A percentile compares a stretch with the other conserved stretches of the same genome.
These are phyloP conservation scores for Agapornis roseicollis DNA, from an alignment of 2,113 vertebrate species.

Conservation along the genomic window DNA sequence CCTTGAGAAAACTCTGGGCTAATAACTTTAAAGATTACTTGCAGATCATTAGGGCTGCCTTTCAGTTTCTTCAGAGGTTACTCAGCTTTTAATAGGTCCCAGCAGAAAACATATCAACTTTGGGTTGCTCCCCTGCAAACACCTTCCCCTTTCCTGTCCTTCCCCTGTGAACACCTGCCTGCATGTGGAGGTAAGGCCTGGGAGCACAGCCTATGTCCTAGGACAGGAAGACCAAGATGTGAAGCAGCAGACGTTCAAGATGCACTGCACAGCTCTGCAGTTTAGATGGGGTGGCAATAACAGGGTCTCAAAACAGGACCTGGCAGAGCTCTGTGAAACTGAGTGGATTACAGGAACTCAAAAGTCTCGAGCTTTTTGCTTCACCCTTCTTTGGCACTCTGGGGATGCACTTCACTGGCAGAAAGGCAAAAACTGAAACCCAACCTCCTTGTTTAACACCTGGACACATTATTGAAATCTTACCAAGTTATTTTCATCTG, in stretches of 20 bases:
- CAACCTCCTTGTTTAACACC: background rate
- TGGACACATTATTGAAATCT: background rate
- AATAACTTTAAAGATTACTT: background rate
- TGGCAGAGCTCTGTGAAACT: background rate
- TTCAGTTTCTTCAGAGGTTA: background rate
- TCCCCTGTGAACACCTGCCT: background rate
- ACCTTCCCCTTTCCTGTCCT: background rate
- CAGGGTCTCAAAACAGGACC: background rate
- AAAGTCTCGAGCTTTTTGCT: background rate
- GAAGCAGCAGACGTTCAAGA: rapidly evolving
- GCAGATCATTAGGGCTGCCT: background rate
- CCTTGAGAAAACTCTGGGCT: background rate
- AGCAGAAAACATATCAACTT: background rate
- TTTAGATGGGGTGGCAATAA: background rate
- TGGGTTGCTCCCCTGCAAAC: background rate
- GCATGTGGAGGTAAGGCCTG: background rate
- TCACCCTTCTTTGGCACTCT: background rate
- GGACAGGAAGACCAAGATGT: background rate
- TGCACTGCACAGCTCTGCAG: background rate
- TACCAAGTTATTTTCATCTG: background rate
- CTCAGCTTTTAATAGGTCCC: background rate
- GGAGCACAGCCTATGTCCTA: background rate
- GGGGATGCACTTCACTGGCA: background rate
- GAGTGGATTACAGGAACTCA: background rate
- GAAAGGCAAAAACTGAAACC: background rate